Conservation (phyloP, 2,888 invertebrate genomes). For the Stenotaenia linearis region DNA sequence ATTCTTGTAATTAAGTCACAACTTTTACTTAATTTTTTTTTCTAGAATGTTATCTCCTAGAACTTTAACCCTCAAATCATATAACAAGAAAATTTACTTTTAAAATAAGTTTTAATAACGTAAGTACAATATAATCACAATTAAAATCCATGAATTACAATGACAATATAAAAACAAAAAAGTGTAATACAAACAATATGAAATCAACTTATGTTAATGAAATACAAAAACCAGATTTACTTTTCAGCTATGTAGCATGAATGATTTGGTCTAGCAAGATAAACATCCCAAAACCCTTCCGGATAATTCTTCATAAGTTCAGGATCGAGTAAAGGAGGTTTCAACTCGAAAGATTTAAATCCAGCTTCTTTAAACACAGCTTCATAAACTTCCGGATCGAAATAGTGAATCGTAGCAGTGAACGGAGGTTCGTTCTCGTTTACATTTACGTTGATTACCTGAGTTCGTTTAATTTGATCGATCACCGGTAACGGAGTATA, state of each 20-base stretch:
- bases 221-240: too few species aligned
- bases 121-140: too few species aligned
- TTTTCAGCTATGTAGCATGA: not conserved
- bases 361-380: not conserved
- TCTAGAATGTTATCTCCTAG: too few species aligned
- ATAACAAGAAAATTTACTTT: too few species aligned
- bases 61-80: too few species aligned
- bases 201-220: too few species aligned
- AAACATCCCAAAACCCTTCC: not conserved
- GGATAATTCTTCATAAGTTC: not conserved
- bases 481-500: not conserved
- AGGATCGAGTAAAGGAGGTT: not conserved
- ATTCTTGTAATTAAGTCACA: too few species aligned
- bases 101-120: too few species aligned
- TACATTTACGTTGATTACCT: not conserved
- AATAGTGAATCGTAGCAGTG: not conserved
- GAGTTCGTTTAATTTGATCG: not conserved
- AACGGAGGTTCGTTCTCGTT: not conserved
- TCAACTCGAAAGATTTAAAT: not conserved
- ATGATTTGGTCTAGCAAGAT: not conserved
- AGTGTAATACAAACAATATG: too few species aligned
- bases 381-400: not conserved
- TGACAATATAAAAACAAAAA: too few species aligned
- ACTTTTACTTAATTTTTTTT: too few species aligned
- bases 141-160: too few species aligned